Conservation (phyloP, 2,113 vertebrate genomes). For the Silurus glanis region DNA sequence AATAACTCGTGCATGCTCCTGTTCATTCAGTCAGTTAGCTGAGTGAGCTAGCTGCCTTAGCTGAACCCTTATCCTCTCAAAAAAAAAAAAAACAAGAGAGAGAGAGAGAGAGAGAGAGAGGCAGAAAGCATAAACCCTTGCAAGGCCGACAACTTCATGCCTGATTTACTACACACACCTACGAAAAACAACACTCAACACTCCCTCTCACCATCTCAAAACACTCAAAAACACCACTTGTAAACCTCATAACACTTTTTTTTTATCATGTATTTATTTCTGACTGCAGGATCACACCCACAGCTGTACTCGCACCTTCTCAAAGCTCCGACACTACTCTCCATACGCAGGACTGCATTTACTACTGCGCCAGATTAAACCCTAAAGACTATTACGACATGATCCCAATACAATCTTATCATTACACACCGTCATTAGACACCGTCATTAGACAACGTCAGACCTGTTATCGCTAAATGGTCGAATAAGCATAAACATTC, state of each 20-base stretch:
- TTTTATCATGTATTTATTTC: neutral
- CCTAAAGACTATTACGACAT: neutral
- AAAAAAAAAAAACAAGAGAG: neutral
- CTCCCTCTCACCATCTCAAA: neutral
- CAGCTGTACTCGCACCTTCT: neutral
- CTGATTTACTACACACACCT: neutral
- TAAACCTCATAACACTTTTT: neutral
- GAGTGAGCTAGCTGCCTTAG: neutral
- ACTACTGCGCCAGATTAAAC: slow-evolving; percentile 4
- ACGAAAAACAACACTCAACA: slow-evolving; percentile 8
- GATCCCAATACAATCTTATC: neutral
- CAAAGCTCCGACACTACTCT: neutral
- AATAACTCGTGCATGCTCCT: neutral
- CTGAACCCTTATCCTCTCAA: neutral
- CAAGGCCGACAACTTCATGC: neutral
- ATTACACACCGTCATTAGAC: neutral
- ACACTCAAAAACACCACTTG: neutral
- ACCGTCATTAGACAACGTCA: neutral
- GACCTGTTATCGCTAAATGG: neutral
- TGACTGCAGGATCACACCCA: slow-evolving; percentile 7
- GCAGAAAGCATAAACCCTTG: no score
- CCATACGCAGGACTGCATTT: neutral
- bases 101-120: neutral
- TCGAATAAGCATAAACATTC: neutral
- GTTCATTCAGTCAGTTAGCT: neutral